phyloP scores from a whole-genome alignment of 37 sponge, comb jelly and placozoan genomes.

The Tethya wilhelma region DNA sequence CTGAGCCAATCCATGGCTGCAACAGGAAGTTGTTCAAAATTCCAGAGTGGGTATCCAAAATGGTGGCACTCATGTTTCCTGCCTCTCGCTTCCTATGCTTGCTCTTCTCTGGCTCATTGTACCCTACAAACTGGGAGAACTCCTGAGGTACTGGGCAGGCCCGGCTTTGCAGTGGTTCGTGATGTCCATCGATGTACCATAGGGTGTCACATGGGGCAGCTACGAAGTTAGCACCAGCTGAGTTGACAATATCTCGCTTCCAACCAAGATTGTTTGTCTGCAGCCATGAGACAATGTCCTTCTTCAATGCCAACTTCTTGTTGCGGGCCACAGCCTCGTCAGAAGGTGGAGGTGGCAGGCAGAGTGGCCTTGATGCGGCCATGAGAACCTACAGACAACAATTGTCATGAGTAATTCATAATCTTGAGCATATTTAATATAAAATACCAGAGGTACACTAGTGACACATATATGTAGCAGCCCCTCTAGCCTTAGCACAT shows the following conservation, averaged over 20 bases:
- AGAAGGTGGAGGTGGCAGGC: not conserved
- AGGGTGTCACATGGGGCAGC: not conserved
- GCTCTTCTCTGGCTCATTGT: not conserved
- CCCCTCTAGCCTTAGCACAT: too few relatives aligned
- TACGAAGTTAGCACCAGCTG: not conserved
- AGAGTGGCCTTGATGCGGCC: not conserved
- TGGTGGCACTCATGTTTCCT: not conserved
- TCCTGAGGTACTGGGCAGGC: not conserved
- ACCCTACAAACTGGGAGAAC: not conserved
- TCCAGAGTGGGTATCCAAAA: not conserved
- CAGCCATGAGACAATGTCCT: not conserved
- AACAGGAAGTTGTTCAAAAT: not conserved
- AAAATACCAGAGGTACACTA: not conserved
- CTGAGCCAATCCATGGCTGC: not conserved
- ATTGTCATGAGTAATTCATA: not conserved
- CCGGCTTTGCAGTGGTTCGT: not conserved
- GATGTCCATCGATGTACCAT: slow-evolving; percentile 5
- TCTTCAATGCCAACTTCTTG: not conserved
- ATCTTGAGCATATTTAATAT: not conserved
- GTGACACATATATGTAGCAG: too few relatives aligned
- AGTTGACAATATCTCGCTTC: not conserved
- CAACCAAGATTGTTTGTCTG: not conserved
- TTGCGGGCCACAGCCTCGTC: not conserved
- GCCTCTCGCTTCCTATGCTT: not conserved
- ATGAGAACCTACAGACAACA: not conserved